Conservation (phyloP, 2,888 invertebrate genomes). For the Metellina segmentata region DNA sequence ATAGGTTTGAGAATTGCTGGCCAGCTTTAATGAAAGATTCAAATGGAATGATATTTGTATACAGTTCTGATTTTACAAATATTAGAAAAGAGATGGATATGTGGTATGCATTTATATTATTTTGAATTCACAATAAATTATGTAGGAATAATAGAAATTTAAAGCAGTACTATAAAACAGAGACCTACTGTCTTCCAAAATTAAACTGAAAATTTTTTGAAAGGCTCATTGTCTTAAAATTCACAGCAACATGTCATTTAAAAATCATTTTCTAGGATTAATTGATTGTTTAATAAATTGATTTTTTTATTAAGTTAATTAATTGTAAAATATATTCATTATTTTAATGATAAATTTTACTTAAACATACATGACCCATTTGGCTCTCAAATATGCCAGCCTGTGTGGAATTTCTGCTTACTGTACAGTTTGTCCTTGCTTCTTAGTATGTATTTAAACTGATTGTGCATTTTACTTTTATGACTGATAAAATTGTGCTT, state of each 20-base stretch:
- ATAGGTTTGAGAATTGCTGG: conserved; percentile 89
- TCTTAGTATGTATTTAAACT: no score
- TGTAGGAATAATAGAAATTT: background rate
- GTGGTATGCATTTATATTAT: conserved; percentile 56
- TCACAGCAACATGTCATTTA: background rate
- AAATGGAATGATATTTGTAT: conserved; percentile 87
- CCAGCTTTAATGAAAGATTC: conserved; percentile 87
- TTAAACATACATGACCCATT: no score
- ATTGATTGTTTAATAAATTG: background rate
- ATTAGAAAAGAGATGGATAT: conserved; percentile 76
- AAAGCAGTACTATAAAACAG: no score
- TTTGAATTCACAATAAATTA: background rate
- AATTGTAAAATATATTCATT: no score
- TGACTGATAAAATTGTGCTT: no score
- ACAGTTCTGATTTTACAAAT: conserved; percentile 83
- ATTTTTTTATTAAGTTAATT: background rate
- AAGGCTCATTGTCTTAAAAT: background rate
- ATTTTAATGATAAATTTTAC: no score
- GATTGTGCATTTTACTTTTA: no score
- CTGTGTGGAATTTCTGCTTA: no score
- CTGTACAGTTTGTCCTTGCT: no score
- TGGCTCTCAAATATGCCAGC: no score
- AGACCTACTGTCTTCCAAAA: no score
- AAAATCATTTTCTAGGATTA: background rate
- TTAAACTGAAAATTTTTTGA: background rate